Conservation (phyloP, 2,888 invertebrate genomes). For the Sesia apiformis region DNA sequence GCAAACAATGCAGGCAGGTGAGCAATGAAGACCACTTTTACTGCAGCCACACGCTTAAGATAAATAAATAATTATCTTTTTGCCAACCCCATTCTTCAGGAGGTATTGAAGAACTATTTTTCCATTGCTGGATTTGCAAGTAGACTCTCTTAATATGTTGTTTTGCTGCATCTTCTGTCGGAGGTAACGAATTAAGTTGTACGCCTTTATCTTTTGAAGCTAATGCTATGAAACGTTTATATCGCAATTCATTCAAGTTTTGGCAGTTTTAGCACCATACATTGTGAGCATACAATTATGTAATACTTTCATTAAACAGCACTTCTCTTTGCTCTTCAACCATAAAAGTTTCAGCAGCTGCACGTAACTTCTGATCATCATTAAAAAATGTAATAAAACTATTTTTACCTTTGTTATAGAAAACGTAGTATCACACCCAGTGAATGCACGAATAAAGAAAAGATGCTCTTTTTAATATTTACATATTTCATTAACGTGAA, state of each 20-base stretch:
- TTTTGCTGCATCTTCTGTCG: neutral
- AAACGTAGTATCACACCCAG: slow-evolving; percentile 11
- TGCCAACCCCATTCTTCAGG: too few relatives aligned
- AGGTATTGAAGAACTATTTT: neutral
- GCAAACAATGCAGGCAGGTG: neutral
- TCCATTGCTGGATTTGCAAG: too few relatives aligned
- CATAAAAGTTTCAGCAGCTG: slow-evolving; percentile 10
- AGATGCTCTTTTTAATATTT: slow-evolving; percentile 1
- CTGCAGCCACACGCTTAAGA: slow-evolving; percentile 10
- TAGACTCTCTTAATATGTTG: neutral
- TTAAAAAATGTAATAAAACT: slow-evolving; percentile 9
- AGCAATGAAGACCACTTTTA: slow-evolving; percentile 7
- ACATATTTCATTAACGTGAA: neutral
- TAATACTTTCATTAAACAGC: slow-evolving; percentile 9
- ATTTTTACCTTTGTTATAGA: slow-evolving; percentile 10
- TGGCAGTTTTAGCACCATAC: slow-evolving; percentile 10
- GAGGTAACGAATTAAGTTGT: too few relatives aligned
- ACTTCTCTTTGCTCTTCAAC: slow-evolving; percentile 9
- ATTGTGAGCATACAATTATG: slow-evolving; percentile 10
- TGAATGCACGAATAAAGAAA: slow-evolving; percentile 10
- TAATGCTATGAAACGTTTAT: slow-evolving; percentile 9
- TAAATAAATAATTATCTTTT: neutral
- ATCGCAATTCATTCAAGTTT: slow-evolving; percentile 5
- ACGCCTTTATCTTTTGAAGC: too few relatives aligned
- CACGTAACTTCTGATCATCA: slow-evolving; percentile 9